Evolutionary conservation across 2,888 invertebrate genomes (phyloP).

Genomic region (Troglohyphantes excavatus): DNA sequence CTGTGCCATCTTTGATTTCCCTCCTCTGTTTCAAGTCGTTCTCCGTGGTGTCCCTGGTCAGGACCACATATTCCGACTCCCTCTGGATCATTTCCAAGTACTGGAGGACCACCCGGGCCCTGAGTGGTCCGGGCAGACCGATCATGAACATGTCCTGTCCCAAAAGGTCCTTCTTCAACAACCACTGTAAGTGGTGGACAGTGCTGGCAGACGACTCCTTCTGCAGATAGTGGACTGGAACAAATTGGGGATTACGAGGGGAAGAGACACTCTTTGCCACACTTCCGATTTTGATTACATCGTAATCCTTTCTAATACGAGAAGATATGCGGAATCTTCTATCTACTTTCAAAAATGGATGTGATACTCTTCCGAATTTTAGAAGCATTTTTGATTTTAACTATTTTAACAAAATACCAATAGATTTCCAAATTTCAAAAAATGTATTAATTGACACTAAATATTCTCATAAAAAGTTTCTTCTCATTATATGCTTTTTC

Average conservation of each 20-base stretch:
- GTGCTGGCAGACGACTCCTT: constrained; percentile 13
- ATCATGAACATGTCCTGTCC: constrained; percentile 97
- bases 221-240: constrained; percentile 88
- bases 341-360: not conserved
- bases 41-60: constrained; percentile 98
- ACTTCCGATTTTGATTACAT: constrained; percentile 67
- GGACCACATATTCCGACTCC: constrained; percentile 95
- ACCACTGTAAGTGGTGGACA: constrained; percentile 66
- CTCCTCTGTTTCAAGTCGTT: constrained; percentile 97
- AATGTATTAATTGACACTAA: too few relatives aligned
- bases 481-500: too few relatives aligned
- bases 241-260: constrained; percentile 89
- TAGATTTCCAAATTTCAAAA: too few relatives aligned
- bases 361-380: not conserved
- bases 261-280: constrained; percentile 45
- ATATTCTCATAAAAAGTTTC: too few relatives aligned
- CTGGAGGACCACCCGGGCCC: constrained; percentile 92
- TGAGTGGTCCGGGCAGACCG: constrained; percentile 93
- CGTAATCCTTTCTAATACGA: not conserved
- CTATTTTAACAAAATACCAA: too few relatives aligned
- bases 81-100: constrained; percentile 92
- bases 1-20: constrained; percentile 93
- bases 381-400: constrained; percentile 22
- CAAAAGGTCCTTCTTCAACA: constrained; percentile 85
- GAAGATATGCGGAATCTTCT: not conserved